phyloP scores from a whole-genome alignment of 2,888 invertebrate species.

The Acrobasis suavella region DNA sequence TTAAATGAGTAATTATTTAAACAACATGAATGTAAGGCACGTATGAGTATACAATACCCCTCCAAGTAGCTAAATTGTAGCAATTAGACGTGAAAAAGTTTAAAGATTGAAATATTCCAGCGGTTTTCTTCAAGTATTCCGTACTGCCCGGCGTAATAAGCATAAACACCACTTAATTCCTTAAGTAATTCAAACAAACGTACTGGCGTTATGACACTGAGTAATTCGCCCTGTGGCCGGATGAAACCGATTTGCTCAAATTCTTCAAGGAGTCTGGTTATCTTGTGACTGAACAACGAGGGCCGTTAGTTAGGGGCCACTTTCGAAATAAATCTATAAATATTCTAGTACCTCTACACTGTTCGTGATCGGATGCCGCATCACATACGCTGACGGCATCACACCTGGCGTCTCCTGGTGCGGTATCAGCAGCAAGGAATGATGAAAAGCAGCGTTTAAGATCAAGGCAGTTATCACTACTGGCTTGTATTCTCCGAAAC shows the following conservation, averaged over 20 bases:
- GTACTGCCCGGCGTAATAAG: conserved; percentile 41
- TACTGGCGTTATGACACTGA: conserved; percentile 67
- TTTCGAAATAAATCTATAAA: conserved; percentile 49
- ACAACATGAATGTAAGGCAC: too few species aligned
- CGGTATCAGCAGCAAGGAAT: conserved; percentile 89
- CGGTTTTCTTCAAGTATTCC: not conserved
- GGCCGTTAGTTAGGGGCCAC: conserved; percentile 54
- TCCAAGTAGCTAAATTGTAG: too few species aligned
- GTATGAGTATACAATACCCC: too few species aligned
- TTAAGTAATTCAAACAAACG: conserved; percentile 68
- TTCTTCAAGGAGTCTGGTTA: conserved; percentile 70
- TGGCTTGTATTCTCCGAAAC: conserved; percentile 92
- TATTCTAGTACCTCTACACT: conserved; percentile 83
- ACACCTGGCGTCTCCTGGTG: conserved; percentile 90
- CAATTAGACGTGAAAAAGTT: too few species aligned
- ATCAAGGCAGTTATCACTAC: conserved; percentile 90
- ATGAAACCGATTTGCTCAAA: conserved; percentile 80
- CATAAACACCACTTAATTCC: conserved; percentile 73
- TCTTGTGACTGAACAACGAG: conserved; percentile 56
- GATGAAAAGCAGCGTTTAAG: conserved; percentile 90
- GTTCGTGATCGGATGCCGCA: conserved; percentile 87
- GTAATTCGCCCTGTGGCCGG: conserved; percentile 76
- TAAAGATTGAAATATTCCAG: not conserved
- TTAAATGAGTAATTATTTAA: too few species aligned
- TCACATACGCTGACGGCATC: conserved; percentile 88